Percentiles rank a stretch among this genome's conserved stretches.
phyloP scores from a whole-genome alignment of 2,888 invertebrate species.

The Pegoplata infirma region DNA sequence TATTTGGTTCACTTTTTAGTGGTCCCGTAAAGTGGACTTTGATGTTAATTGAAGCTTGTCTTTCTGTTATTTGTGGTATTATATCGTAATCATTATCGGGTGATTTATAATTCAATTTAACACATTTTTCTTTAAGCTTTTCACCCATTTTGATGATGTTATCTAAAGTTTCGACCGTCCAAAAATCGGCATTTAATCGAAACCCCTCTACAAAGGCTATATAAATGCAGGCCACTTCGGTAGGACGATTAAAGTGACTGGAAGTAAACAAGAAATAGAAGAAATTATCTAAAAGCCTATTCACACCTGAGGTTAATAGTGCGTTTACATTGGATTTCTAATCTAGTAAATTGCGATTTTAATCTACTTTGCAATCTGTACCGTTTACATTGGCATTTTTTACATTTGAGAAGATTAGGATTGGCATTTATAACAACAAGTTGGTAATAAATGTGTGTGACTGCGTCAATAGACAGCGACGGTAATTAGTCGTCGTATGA shows the following conservation, averaged over 20 bases:
- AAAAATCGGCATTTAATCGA: slow-evolving; percentile 71
- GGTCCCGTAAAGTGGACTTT: slow-evolving; percentile 70
- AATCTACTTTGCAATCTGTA: no score
- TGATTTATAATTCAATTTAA: slow-evolving; percentile 67
- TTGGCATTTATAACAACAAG: no score
- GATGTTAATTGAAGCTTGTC: slow-evolving; percentile 68
- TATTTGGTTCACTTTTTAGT: slow-evolving; percentile 70
- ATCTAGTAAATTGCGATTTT: no score
- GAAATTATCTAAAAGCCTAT: no score
- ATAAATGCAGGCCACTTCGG: slow-evolving; percentile 72
- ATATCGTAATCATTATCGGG: slow-evolving; percentile 70
- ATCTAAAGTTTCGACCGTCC: slow-evolving; percentile 72
- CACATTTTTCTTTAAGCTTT: slow-evolving; percentile 67
- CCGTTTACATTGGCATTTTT: no score
- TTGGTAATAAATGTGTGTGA: no score
- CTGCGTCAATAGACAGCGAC: no score
- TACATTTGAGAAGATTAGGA: no score
- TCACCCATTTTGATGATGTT: slow-evolving; percentile 69
- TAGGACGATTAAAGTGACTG: slow-evolving; percentile 68
- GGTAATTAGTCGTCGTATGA: no score
- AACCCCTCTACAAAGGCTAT: slow-evolving; percentile 74
- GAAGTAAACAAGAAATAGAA: no score
- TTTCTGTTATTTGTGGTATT: slow-evolving; percentile 70
- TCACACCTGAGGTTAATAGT: no score
- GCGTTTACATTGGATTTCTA: no score